A percentile compares a stretch with the other conserved stretches of the same genome.
These are phyloP conservation scores for Coenonympha arcania DNA, from an alignment of 2,888 invertebrate species.

Conservation along the genomic window DNA sequence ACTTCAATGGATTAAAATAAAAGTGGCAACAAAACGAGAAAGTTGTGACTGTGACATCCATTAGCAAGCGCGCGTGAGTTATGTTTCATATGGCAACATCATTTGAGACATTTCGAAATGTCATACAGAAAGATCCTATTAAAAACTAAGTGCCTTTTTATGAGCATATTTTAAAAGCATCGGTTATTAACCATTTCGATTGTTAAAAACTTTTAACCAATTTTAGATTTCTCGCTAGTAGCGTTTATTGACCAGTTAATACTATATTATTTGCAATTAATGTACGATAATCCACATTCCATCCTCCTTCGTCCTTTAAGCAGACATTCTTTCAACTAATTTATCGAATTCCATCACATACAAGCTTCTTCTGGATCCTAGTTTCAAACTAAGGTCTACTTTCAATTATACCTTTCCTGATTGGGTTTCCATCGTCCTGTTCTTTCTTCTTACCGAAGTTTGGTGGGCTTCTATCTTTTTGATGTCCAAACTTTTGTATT, in stretches of 20 bases:
- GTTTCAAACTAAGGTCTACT: background rate
- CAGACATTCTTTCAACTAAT: background rate
- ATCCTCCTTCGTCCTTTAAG: background rate
- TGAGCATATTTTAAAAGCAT: conserved; percentile 11
- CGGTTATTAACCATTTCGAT: conserved; percentile 1
- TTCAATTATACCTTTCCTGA: background rate
- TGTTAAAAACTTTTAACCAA: background rate
- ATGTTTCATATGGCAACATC: conserved; percentile 16
- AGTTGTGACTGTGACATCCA: conserved; percentile 16
- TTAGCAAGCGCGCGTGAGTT: conserved; percentile 17
- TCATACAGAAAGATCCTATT: conserved; percentile 7
- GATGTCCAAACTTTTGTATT: background rate
- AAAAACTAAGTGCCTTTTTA: conserved; percentile 13
- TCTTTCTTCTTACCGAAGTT: too few species aligned
- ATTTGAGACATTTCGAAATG: conserved; percentile 18
- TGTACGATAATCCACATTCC: conserved; percentile 22
- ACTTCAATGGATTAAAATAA: conserved; percentile 16
- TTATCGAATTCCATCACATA: background rate
- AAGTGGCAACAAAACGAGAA: conserved; percentile 15
- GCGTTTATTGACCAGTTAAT: background rate
- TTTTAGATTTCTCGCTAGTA: conserved; percentile 7
- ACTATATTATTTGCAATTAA: conserved; percentile 3
- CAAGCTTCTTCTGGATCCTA: background rate
- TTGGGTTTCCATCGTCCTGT: too few species aligned
- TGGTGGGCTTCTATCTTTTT: too few species aligned